Conservation (phyloP, 2,113 vertebrate species). For the Toxostoma redivivum region DNA sequence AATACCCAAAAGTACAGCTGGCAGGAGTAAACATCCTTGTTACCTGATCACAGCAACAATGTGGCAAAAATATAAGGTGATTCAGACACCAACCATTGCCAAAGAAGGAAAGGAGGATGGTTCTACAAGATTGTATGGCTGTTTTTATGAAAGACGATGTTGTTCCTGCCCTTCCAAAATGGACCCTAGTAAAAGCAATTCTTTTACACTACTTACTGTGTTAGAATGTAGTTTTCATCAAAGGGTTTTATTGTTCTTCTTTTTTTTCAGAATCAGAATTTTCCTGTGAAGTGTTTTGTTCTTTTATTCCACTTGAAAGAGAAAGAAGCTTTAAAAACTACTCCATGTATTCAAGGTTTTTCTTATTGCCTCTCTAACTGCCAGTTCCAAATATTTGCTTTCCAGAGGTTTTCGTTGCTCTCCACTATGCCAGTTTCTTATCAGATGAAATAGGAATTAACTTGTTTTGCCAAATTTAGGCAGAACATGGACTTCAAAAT, state of each 20-base stretch:
- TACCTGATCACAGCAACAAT: not conserved
- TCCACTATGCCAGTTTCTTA: not conserved
- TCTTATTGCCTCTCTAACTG: not conserved
- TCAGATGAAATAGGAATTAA: not conserved
- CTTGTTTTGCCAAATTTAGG: not conserved
- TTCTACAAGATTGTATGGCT: not conserved
- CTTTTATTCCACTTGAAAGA: not conserved
- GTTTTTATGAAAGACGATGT: not conserved
- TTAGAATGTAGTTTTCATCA: not conserved
- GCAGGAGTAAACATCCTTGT: not conserved
- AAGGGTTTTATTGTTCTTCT: not conserved
- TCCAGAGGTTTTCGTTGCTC: not conserved
- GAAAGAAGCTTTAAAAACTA: not conserved
- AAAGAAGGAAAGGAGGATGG: not conserved
- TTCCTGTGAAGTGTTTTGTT: not conserved
- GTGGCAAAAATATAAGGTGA: not conserved
- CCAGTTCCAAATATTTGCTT: not conserved
- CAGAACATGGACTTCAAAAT: not conserved
- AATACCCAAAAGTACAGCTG: not conserved
- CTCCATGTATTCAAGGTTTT: not conserved
- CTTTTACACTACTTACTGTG: not conserved
- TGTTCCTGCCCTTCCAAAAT: not conserved
- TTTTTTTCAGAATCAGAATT: not conserved
- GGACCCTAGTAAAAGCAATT: not conserved
- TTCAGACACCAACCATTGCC: not conserved